Evolutionary conservation across 92 coral and sea anemone species (phyloP).

Genomic region (Porites evermanni): DNA sequence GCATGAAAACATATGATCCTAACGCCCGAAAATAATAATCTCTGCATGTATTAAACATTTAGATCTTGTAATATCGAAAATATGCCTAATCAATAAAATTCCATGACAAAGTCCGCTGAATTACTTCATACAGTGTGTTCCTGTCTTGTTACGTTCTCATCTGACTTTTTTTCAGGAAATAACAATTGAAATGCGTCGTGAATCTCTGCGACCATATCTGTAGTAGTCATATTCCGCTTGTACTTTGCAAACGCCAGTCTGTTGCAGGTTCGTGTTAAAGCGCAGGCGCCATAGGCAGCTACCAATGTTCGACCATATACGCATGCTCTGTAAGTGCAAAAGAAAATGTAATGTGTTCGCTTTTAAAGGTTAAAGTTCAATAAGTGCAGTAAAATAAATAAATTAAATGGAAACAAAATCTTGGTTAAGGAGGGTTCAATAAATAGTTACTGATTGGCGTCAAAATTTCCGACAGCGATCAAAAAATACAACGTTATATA

Average conservation of each 20-base stretch:
- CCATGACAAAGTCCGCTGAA: background rate
- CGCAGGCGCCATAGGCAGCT: slow-evolving; percentile 96
- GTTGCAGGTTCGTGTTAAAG: slow-evolving; percentile 91
- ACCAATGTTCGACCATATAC: slow-evolving; percentile 72
- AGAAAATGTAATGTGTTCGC: slow-evolving; percentile 13
- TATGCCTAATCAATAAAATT: no score
- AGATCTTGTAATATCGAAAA: no score
- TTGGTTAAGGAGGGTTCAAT: no score
- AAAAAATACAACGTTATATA: no score
- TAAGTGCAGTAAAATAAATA: no score
- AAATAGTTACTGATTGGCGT: no score
- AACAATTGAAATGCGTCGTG: slow-evolving; percentile 85
- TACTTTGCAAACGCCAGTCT: slow-evolving; percentile 84
- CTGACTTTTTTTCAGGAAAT: slow-evolving; percentile 59
- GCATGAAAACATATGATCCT: no score
- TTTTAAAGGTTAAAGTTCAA: no score
- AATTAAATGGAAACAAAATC: no score
- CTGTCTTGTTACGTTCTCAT: slow-evolving; percentile 24
- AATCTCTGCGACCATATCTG: slow-evolving; percentile 94
- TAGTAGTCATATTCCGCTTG: slow-evolving; percentile 87
- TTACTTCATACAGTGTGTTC: slow-evolving; percentile 35
- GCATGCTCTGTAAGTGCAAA: slow-evolving; percentile 24
- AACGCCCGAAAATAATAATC: no score
- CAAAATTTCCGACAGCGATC: no score
- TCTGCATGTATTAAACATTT: no score